These are phyloP conservation scores for Orius laevigatus DNA, from an alignment of 1,140 invertebrate genomes.

Conservation along the genomic window DNA sequence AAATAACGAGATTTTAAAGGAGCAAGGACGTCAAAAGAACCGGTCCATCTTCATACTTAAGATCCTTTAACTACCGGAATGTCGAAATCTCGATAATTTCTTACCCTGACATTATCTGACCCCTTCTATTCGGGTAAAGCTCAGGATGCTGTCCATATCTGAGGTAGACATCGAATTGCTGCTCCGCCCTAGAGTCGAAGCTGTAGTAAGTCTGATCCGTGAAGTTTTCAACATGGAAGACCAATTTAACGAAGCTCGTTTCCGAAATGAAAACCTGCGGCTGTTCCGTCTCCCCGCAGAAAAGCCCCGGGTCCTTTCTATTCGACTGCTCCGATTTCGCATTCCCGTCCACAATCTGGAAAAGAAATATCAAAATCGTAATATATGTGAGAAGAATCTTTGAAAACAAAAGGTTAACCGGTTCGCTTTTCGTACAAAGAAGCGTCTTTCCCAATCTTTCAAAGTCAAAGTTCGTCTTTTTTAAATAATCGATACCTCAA, in stretches of 20 bases:
- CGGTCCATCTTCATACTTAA: too few species aligned
- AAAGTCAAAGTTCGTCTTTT: too few species aligned
- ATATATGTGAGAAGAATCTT: too few species aligned
- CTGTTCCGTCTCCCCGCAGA: slow-evolving; percentile 83
- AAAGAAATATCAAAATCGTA: slow-evolving; percentile 14
- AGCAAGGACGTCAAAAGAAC: too few species aligned
- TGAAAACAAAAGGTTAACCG: too few species aligned
- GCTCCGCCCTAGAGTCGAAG: slow-evolving; percentile 64
- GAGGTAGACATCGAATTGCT: slow-evolving; percentile 73
- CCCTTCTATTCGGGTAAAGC: slow-evolving; percentile 73
- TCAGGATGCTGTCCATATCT: slow-evolving; percentile 83
- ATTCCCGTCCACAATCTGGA: slow-evolving; percentile 66
- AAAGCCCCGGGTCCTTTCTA: slow-evolving; percentile 68
- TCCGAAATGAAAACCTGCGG: slow-evolving; percentile 87
- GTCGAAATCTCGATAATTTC: slow-evolving; percentile 14
- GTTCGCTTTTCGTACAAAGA: too few species aligned
- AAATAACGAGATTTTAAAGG: too few species aligned
- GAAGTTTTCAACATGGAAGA: slow-evolving; percentile 82
- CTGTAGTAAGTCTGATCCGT: slow-evolving; percentile 74
- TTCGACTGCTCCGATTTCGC: slow-evolving; percentile 72
- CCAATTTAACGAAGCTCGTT: slow-evolving; percentile 75
- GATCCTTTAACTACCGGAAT: too few species aligned
- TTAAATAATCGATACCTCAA: too few species aligned
- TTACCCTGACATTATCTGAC: slow-evolving; percentile 62
- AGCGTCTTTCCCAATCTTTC: too few species aligned